Evolutionary conservation across 2,888 invertebrate genomes (phyloP), one percentile per base, ranked within the genome.

Genomic region (Acronicta leporina): DNA sequence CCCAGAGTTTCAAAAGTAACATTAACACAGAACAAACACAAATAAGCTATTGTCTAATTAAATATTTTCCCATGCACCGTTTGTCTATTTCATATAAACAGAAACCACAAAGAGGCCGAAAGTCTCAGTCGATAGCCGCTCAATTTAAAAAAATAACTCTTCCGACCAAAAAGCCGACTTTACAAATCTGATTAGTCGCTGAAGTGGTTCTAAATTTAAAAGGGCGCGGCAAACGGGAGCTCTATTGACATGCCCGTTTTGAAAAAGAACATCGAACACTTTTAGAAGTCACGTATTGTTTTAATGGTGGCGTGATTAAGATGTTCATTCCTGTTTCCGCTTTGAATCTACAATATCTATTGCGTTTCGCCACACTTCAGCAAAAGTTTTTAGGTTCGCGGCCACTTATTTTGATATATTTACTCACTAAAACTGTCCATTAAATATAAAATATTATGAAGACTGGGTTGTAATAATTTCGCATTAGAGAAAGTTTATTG

Each of bases 11-110:
- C 91, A 89, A 92, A 90, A 90, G 88, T 86, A 87, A 85, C 94
- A 94, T 94, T 94, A 94, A 93, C 92, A 89, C 88, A 90, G 89
- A 89, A 91, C 94, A 93, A 94, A 94, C 90, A 92, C 91, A 92
- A 92, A 92, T 94, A 93, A 94, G 86, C 92, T 92, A 92, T 93
- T 92, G 91, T 92, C 90, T 94, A 94, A 94, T 94, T 94, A 94
- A 92, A 94, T 92, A 89, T 92, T 93, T 94, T 94, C 94, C 92
- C 94, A 94, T 92, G 88, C 86, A 76, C 66, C 46, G 75, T 77
- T 84, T 83, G 83, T 87, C 79, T 84, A 82, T 88, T 84, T 87
- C 81, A 83, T 85, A 85, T 83, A 82, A 77, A 79, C 77, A 70
- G 75, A 79, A 68, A 65, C 75, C 81, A 88, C 90, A 92, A 92